Conservation (phyloP, 2,888 invertebrate species). For the Hemithea aestivaria region DNA sequence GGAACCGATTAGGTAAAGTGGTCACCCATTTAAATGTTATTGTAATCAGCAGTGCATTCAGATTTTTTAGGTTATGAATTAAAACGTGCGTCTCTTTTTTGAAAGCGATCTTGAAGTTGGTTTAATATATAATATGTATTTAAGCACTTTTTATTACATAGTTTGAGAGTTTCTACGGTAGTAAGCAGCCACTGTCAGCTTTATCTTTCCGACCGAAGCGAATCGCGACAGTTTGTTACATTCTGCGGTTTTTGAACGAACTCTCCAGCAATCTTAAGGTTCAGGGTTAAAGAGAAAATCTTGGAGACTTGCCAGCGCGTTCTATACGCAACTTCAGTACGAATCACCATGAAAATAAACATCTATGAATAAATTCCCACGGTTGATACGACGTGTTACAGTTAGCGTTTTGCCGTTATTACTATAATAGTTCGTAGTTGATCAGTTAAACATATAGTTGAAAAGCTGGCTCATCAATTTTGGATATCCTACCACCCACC, state of each 20-base stretch:
- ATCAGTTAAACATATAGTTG: constrained; percentile 12
- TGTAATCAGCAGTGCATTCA: too few species aligned
- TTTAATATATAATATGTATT: too few species aligned
- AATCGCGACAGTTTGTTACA: too few species aligned
- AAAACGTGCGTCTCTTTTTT: too few species aligned
- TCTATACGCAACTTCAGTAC: constrained; percentile 43
- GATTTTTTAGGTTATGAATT: too few species aligned
- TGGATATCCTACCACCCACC: constrained; percentile 92
- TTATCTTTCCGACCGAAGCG: neutral
- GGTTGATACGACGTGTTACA: constrained; percentile 43
- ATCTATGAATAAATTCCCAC: constrained; percentile 69
- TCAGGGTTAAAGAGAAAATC: constrained; percentile 11
- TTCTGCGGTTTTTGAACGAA: constrained; percentile 2
- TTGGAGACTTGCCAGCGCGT: constrained; percentile 57
- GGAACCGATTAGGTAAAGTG: too few species aligned
- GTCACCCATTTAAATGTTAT: too few species aligned
- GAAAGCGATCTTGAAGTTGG: too few species aligned
- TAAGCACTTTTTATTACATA: too few species aligned
- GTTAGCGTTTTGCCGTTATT: constrained; percentile 30
- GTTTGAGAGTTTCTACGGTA: too few species aligned
- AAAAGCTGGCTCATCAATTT: constrained; percentile 91
- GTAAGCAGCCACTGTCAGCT: too few species aligned
- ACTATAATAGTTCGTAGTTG: constrained; percentile 22
- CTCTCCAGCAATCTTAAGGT: constrained; percentile 5
- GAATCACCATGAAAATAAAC: constrained; percentile 64